phyloP scores from a whole-genome alignment of 2,113 vertebrate species.

The Anser cygnoides region DNA sequence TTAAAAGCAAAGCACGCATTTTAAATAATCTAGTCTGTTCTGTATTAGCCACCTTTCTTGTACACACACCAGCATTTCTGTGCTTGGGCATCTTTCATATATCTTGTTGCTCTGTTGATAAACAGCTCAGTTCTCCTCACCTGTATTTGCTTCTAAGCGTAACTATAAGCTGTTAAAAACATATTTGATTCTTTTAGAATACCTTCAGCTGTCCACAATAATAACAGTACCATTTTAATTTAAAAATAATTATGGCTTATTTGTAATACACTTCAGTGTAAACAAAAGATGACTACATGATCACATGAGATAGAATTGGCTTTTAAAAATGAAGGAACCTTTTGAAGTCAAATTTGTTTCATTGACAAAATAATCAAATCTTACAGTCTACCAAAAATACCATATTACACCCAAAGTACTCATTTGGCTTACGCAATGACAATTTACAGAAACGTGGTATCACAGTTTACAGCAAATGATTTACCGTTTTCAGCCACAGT shows the following conservation, averaged over 20 bases:
- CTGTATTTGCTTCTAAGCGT: background rate
- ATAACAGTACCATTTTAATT: background rate
- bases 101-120: background rate
- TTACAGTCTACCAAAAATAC: background rate
- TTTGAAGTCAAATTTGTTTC: background rate
- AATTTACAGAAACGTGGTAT: background rate
- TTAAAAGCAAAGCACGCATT: background rate
- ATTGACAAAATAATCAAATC: background rate
- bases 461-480: background rate
- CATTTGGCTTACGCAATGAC: background rate
- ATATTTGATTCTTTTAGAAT: background rate
- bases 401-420: background rate
- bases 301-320: background rate
- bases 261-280: background rate
- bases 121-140: background rate
- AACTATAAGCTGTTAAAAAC: background rate
- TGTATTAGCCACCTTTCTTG: background rate
- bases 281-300: background rate
- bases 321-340: background rate
- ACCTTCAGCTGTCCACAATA: background rate
- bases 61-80: background rate
- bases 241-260: background rate
- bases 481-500: background rate
- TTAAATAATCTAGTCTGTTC: background rate
- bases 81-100: background rate